Conservation (phyloP, 2,797 vertebrate genomes). For the Oreortyx pictus region DNA sequence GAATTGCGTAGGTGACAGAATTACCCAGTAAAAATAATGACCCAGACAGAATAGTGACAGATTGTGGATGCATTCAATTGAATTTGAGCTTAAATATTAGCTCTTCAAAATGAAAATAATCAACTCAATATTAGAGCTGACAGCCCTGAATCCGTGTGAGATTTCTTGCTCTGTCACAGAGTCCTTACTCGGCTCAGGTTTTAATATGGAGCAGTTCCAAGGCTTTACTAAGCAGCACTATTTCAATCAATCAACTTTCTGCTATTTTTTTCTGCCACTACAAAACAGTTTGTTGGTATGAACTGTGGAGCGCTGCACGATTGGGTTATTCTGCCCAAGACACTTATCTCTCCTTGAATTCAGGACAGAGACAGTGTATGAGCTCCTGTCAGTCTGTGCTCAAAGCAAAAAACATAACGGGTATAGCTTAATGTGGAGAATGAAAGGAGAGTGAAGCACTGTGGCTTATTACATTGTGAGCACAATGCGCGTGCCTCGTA, state of each 20-base stretch:
- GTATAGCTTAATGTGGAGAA: background rate
- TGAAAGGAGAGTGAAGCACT: background rate
- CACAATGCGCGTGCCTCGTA: background rate
- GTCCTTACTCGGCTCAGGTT: background rate
- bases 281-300: background rate
- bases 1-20: constrained; percentile 28
- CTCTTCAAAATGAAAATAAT: constrained; percentile 61
- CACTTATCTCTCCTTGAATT: background rate
- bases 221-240: background rate
- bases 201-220: background rate
- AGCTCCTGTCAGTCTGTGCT: background rate
- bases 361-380: background rate
- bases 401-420: background rate
- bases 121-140: constrained; percentile 18
- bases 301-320: background rate
- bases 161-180: background rate
- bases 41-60: constrained; percentile 13
- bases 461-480: background rate
- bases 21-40: constrained; percentile 49
- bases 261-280: background rate
- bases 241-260: background rate
- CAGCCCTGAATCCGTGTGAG: background rate
- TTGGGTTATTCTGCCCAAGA: background rate
- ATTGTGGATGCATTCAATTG: constrained; percentile 37
- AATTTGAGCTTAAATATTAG: constrained; percentile 49